These are phyloP conservation scores for Meiosimyza decipiens DNA, from an alignment of 2,888 invertebrate genomes.

Conservation along the genomic window DNA sequence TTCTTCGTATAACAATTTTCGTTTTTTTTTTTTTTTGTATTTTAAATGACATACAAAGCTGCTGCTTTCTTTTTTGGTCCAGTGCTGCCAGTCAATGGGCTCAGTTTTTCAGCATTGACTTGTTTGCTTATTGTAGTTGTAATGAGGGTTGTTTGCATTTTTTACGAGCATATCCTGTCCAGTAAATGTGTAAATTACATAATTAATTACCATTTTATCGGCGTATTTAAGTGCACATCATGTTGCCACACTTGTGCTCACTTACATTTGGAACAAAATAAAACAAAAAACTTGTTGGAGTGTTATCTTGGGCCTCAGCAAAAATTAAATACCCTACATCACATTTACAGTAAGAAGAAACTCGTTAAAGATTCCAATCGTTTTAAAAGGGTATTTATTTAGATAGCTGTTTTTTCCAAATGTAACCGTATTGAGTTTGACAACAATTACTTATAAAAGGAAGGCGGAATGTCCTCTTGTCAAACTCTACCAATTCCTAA, in stretches of 20 bases:
- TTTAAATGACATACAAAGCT: constrained; percentile 20
- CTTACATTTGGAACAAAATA: constrained; percentile 9
- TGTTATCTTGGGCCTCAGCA: too few relatives aligned
- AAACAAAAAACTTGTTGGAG: not conserved
- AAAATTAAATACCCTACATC: too few relatives aligned
- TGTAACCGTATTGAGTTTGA: too few relatives aligned
- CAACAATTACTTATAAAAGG: too few relatives aligned
- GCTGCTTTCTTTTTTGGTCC: constrained; percentile 1
- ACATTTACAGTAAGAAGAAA: too few relatives aligned
- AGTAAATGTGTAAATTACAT: constrained; percentile 53
- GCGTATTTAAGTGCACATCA: constrained; percentile 48
- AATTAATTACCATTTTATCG: constrained; percentile 57
- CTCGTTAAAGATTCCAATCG: too few relatives aligned
- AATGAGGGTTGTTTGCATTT: constrained; percentile 5
- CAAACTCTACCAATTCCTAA: too few relatives aligned
- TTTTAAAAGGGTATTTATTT: too few relatives aligned
- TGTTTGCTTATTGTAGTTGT: constrained; percentile 10
- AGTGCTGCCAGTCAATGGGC: not conserved
- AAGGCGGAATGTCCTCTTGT: too few relatives aligned
- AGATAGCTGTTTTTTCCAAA: too few relatives aligned
- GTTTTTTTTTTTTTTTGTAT: constrained; percentile 31
- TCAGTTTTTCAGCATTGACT: constrained; percentile 31
- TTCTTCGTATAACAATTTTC: constrained; percentile 34
- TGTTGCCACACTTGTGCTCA: constrained; percentile 40
- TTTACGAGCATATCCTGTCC: constrained; percentile 27